Evolutionary conservation across 2,888 invertebrate genomes (phyloP).

Genomic region (Drosophila ezoana): DNA sequence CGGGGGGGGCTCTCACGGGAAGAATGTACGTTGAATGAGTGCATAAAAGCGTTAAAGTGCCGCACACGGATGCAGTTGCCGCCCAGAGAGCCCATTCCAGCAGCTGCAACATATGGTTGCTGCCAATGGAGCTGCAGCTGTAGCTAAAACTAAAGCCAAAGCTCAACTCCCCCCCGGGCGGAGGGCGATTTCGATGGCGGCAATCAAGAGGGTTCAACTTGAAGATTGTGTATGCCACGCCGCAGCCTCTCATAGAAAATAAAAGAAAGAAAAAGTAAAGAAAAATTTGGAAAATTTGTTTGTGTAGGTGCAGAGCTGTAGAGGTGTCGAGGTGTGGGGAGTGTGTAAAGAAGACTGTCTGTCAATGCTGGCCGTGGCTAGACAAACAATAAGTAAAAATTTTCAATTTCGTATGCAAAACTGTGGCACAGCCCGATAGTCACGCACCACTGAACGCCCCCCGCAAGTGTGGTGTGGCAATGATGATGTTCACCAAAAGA

Average conservation of each 20-base stretch:
- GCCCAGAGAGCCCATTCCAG: background rate
- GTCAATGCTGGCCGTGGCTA: conserved; percentile 40
- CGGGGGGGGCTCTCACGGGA: conserved; percentile 17
- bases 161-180: background rate
- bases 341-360: background rate
- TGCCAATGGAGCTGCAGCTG: background rate
- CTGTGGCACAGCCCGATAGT: conserved; percentile 76
- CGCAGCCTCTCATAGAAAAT: background rate
- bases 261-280: background rate
- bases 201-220: conserved; percentile 7
- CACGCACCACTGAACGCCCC: conserved; percentile 65
- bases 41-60: conserved; percentile 44
- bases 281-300: background rate
- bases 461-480: too few species aligned
- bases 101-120: background rate
- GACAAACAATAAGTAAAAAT: conserved; percentile 72
- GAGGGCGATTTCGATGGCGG: background rate
- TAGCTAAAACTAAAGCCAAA: background rate
- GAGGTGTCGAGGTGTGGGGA: background rate
- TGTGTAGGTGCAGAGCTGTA: background rate
- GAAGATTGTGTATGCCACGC: background rate
- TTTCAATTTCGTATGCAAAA: conserved; percentile 78
- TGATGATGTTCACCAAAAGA: conserved; percentile 27
- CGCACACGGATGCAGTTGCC: conserved; percentile 13
- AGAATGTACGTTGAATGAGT: conserved; percentile 34